Percentiles rank a stretch among this genome's conserved stretches.
Conservation (phyloP, 2,797 vertebrate species). For the Anas flavirostris region DNA sequence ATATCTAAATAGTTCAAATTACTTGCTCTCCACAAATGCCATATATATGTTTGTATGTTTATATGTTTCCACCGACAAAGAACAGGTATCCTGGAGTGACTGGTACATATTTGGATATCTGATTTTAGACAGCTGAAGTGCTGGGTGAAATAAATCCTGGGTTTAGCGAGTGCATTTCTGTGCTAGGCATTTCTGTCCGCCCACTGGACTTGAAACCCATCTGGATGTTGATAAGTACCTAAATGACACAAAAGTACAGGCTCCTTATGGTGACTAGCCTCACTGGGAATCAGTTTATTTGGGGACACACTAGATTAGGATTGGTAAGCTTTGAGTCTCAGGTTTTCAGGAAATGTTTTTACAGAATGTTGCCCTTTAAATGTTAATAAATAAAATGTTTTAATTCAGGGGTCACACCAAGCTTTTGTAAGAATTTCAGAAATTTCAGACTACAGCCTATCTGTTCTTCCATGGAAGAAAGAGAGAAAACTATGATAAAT, state of each 20-base stretch:
- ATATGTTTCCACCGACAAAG: not conserved
- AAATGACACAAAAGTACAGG: fast-evolving
- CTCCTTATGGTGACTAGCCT: not conserved
- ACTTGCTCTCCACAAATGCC: not conserved
- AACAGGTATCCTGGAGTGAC: not conserved
- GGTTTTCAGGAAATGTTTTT: not conserved
- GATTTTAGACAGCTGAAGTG: not conserved
- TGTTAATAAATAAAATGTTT: slow-evolving; percentile 18
- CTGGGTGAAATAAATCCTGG: not conserved
- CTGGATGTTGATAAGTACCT: not conserved
- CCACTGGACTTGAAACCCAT: not conserved
- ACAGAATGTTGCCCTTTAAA: not conserved
- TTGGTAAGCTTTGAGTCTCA: not conserved
- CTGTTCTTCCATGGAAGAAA: not conserved
- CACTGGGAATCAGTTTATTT: not conserved
- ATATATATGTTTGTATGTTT: not conserved
- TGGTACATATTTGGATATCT: not conserved
- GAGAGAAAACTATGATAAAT: slow-evolving; percentile 40
- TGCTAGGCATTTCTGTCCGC: not conserved
- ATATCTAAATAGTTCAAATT: not conserved
- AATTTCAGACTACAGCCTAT: not conserved
- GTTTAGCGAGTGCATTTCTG: not conserved
- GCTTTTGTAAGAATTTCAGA: slow-evolving; percentile 14
- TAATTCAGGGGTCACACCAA: not conserved
- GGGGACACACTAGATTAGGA: not conserved